phyloP scores from a whole-genome alignment of 2,113 vertebrate species.

The Misgurnus anguillicaudatus region DNA sequence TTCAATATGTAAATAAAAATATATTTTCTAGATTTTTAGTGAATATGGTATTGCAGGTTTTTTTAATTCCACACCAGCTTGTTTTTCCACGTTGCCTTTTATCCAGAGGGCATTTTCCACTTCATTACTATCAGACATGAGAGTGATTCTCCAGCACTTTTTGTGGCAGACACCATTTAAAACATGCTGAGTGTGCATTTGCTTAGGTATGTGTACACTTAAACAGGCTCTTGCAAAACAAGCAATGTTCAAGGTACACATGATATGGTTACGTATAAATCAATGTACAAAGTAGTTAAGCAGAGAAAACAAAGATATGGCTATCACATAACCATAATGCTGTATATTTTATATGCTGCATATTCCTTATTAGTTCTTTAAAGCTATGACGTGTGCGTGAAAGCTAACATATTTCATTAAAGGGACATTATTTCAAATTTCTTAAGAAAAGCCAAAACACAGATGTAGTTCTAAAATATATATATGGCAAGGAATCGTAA shows the following conservation, averaged over 20 bases:
- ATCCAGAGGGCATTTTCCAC: conserved; percentile 27
- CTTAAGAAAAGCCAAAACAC: background rate
- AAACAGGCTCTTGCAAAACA: conserved; percentile 28
- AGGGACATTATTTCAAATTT: background rate
- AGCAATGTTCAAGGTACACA: conserved; percentile 8
- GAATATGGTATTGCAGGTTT: background rate
- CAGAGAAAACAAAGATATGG: background rate
- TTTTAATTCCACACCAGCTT: background rate
- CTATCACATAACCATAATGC: background rate
- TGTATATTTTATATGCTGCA: too few relatives aligned
- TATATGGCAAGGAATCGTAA: background rate
- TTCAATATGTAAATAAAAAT: too few relatives aligned
- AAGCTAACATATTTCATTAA: background rate
- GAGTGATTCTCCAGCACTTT: conserved; percentile 23
- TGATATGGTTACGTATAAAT: background rate
- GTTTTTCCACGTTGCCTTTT: background rate
- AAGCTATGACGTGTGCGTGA: background rate
- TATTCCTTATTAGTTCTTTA: background rate
- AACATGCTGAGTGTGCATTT: conserved; percentile 39
- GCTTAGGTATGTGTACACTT: background rate
- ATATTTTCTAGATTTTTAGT: background rate
- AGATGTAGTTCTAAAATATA: background rate
- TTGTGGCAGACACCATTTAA: conserved; percentile 18
- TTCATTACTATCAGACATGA: conserved; percentile 29
- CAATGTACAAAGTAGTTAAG: background rate